Evolutionary conservation across 1,140 invertebrate genomes (phyloP), one percentile per base, ranked within the genome.

Genomic region (Littorina saxatilis): DNA sequence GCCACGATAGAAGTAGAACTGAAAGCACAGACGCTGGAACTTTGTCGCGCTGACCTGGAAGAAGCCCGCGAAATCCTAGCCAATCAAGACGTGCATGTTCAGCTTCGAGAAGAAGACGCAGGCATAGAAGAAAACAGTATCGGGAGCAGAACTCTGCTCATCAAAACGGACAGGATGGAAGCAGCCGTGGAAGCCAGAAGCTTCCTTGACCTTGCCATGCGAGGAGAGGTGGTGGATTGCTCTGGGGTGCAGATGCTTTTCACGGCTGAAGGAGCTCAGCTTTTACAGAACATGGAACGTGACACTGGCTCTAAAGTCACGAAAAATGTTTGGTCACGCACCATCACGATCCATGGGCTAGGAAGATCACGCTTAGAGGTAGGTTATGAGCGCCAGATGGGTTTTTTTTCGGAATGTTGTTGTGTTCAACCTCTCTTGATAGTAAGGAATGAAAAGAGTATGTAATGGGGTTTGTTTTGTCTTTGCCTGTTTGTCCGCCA

Each of bases 281-380:
- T 73, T 15, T 35, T 89, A 5, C 72, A 81, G 40, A 40, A 73
- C 2, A 84, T 87, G 1, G 85, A 87, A 75, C 50, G 82, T n/a
- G 63, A 79, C 43, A 87, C 83, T 1, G 68, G 80, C 0, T 80
- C 83, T 50, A n/a, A 83, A 15, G 87, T 90, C 40, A 52, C 52
- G 20, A 20, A 82, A 4, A 86, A 90, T 61, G 55, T 83, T 17
- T 82, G 88, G 50, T 75, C 70, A n/a, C 82, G 86, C 35, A 84
- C 79, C 13, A 15, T 91, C 1, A 80, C 82, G 20, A 61, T 91
- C 17, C 81, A 86, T 72, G 90, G 90, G 11, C 61, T n/a, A 1
- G 15, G n/a, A 7, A 29, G 43, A 27, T 68, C 72, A 23, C 74
- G 80, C 52, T 23, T 35, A 17, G 20, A 73, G 23, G 87, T 86